phyloP scores from a whole-genome alignment of 2,888 invertebrate genomes.

The Phorcus lineatus region DNA sequence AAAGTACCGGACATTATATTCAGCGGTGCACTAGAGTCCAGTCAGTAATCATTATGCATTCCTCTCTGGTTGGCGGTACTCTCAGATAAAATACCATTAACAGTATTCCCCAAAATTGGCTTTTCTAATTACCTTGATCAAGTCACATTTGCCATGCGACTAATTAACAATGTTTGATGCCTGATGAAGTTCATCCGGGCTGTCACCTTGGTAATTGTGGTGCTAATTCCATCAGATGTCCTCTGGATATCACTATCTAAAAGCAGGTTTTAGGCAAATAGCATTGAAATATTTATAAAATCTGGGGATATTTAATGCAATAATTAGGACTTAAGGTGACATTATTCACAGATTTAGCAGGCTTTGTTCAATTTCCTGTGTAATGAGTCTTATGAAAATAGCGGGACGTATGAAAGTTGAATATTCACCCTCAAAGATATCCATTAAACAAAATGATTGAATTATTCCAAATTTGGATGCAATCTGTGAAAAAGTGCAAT shows the following conservation, averaged over 20 bases:
- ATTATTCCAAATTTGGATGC: too few species aligned
- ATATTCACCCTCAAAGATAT: background rate
- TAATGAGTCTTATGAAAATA: background rate
- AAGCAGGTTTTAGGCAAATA: background rate
- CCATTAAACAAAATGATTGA: too few species aligned
- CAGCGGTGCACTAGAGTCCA: too few species aligned
- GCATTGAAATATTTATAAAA: background rate
- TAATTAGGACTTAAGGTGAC: background rate
- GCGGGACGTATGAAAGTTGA: background rate
- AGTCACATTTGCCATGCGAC: conserved; percentile 1
- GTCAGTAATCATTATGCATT: too few species aligned
- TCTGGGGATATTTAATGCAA: background rate
- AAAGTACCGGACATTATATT: too few species aligned
- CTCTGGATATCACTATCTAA: background rate
- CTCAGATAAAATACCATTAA: background rate
- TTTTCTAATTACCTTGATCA: conserved; percentile 18
- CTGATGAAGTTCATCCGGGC: background rate
- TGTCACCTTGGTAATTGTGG: conserved; percentile 14
- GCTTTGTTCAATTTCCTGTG: background rate
- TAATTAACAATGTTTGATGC: conserved; percentile 14
- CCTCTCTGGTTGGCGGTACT: too few species aligned
- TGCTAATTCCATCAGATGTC: conserved; percentile 1
- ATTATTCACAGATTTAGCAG: background rate
- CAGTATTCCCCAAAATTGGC: conserved; percentile 2
- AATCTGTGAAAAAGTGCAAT: too few species aligned